Evolutionary conservation across 2,113 vertebrate genomes (phyloP), one percentile per base, ranked within the genome.

Genomic region (Dicrurus megarhynchus): DNA sequence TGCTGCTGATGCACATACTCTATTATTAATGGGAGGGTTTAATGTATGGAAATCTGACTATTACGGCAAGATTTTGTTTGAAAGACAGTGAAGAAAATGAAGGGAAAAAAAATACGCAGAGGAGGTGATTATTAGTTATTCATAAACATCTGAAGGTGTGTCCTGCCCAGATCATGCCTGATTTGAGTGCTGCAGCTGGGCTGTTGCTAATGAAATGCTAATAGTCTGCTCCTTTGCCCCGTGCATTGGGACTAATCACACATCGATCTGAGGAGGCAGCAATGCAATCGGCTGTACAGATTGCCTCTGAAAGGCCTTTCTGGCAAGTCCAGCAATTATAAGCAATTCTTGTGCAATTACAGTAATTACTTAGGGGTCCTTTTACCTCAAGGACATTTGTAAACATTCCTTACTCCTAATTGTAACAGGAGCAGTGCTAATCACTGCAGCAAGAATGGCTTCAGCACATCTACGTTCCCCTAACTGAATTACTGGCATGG

Each of bases 181-280:
- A 5, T 70, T 69, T 59, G 69, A 87, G 55, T 42, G 78, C 88
- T 89, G 87, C 41, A 71, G 68, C 30, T 61, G 63, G 85, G 84
- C 81, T 89, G 64, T 10, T 76, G 57, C 79, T 96, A 96, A 96
- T 78, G 90, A 91, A 93, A 97, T 80, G 91, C 41, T 90, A 61
- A 91, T 35, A 60, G 75, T 33, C 84, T 94, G 75, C 55, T 81
- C 52, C 64, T 92, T 50, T 90, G 73, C 78, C 93, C 67, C 63
- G 1, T 92, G 68, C 71, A 41, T 50, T 68, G 69, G 75, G 83
- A 93, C 63, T 75, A 39, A 90, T 75, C 89, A 23, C 84, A 12
- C 90, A 88, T 81, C n/a, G 89, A 94, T 95, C 76, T 39, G 87
- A 83, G 91, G 61, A 94, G 65, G 61, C 61, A 73, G 52, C 55